phyloP scores from a whole-genome alignment of 2,797 vertebrate species.

The Sebastes vulpes region DNA sequence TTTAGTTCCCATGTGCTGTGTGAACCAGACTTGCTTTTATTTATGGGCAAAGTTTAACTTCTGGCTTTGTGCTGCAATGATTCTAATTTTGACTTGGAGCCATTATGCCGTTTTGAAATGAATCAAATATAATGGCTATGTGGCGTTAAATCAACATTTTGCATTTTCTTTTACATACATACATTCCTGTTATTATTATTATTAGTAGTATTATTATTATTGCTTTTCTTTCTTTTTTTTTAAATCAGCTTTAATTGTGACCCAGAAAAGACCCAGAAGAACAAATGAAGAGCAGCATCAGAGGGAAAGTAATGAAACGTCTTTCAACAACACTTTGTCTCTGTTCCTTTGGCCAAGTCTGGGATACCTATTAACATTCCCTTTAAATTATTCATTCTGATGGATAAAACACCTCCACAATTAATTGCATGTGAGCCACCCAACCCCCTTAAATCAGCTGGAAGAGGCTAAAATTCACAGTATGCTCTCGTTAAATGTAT shows the following conservation, averaged over 20 bases:
- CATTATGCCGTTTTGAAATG: conserved; percentile 33
- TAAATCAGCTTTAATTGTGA: conserved; percentile 45
- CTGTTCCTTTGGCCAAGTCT: conserved; percentile 80
- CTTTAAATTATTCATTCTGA: conserved; percentile 90
- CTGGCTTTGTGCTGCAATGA: conserved; percentile 38
- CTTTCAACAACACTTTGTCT: conserved; percentile 85
- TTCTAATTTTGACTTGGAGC: conserved; percentile 29
- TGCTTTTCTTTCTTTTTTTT: not conserved
- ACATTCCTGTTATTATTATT: not conserved
- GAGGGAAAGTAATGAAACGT: conserved; percentile 84
- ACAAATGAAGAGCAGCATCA: conserved; percentile 78
- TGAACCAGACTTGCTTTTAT: conserved; percentile 46
- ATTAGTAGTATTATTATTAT: not conserved
- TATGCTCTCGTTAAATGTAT: conserved; percentile 63
- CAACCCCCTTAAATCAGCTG: conserved; percentile 73
- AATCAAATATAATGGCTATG: conserved; percentile 36
- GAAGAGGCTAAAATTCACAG: conserved; percentile 70
- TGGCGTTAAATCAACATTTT: not conserved
- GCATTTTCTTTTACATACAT: not conserved
- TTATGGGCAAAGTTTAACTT: conserved; percentile 67
- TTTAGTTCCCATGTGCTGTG: conserved; percentile 43
- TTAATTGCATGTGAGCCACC: conserved; percentile 85
- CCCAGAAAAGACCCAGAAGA: conserved; percentile 65
- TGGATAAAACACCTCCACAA: conserved; percentile 90
- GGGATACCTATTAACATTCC: conserved; percentile 87